Evolutionary conservation across 2,797 vertebrate genomes (phyloP).

Genomic region (Alexandromys oeconomus): DNA sequence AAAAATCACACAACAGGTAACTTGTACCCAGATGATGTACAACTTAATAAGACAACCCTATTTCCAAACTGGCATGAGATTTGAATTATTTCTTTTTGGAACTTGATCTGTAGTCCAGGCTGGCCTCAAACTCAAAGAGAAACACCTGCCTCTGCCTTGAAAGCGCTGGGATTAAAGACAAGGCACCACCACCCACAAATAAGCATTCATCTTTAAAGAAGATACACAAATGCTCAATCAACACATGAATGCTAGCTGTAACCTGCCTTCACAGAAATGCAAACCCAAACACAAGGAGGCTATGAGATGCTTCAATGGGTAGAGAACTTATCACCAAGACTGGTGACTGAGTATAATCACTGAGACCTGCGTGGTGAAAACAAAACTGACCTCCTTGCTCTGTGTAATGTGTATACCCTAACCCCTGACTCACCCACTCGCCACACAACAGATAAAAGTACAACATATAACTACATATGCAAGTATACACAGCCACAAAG

Average conservation of each 20-base stretch:
- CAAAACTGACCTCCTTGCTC: neutral
- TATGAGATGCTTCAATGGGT: too few species aligned
- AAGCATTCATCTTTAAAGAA: neutral
- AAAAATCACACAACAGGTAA: neutral
- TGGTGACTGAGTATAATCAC: neutral
- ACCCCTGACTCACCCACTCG: neutral
- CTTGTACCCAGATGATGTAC: neutral
- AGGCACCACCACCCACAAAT: neutral
- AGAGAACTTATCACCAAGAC: neutral
- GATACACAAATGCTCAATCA: neutral
- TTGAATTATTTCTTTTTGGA: neutral
- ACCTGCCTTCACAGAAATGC: neutral
- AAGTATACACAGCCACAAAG: neutral
- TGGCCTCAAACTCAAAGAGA: neutral
- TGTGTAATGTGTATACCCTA: neutral
- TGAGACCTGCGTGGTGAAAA: too few species aligned
- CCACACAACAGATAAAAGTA: neutral
- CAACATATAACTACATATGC: neutral
- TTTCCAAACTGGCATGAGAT: conserved; percentile 22
- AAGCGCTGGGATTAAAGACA: neutral
- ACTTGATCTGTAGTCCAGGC: neutral
- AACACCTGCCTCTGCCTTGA: too few species aligned
- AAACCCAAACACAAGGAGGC: conserved; percentile 6
- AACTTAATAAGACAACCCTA: neutral
- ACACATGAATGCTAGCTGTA: neutral